Evolutionary conservation across 2,797 vertebrate species (phyloP), one percentile per base, ranked within the genome.

Genomic region (Pseudotriccus pelzelni): DNA sequence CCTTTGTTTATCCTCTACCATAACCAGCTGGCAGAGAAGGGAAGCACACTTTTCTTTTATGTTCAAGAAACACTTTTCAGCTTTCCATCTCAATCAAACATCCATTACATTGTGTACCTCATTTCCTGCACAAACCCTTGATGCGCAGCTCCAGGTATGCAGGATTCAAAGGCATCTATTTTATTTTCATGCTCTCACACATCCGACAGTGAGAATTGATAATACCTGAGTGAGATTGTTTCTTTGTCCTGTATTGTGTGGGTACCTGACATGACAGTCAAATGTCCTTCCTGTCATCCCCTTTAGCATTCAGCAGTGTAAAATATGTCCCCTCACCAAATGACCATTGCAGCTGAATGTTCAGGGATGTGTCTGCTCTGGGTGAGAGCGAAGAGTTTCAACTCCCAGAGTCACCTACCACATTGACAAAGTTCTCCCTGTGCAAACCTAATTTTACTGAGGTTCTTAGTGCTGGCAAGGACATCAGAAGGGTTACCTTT

Each of bases 401-500:
- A 0, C 37, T 49, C 43, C 24, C n/a, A 10, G 46, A 50, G 36
- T 43, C 50, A 32, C 28, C 6, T 5, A 7, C 21, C 30, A 6
- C 0, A 0, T 28, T 34, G 52, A 36, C 9, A 32, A 30, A n/a
- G 34, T 49, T 17, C 17, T 79, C n/a, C 37, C 10, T 10, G 2
- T 12, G 22, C 25, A 36, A 12, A 84, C 18, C 28, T 90, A 39
- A 14, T 60, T 62, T 53, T 46, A 36, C n/a, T 62, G 44, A 60
- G 6, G 19, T 18, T 68, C 9, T 16, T 22, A 10, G 36, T 53
- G 44, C 39, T 76, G 50, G 14, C 25, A 30, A 59, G 59, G 82
- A 24, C 21, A 34, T 83, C 25, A 69, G 86, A 90, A 73, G 13
- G 11, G 19, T 37, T 84, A 14, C 39, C 12, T 84, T 73, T 66